Evolutionary conservation across 1,140 invertebrate species (phyloP).

Genomic region (Anagrus nilaparvatae): DNA sequence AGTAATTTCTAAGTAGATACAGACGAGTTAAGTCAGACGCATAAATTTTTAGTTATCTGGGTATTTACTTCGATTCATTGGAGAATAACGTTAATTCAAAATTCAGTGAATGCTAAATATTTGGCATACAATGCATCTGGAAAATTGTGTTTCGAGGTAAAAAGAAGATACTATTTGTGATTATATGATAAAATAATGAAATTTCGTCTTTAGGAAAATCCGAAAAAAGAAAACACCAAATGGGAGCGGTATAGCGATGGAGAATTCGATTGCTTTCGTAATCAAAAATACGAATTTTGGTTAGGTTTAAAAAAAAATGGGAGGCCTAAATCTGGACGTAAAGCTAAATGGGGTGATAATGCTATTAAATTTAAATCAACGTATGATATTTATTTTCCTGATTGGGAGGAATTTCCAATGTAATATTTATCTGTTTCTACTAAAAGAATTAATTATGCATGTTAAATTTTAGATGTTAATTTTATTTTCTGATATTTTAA

Average conservation of each 20-base stretch:
- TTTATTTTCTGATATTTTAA: too few relatives aligned
- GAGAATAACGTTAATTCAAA: slow-evolving; percentile 47
- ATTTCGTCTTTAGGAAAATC: slow-evolving; percentile 37
- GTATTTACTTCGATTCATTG: slow-evolving; percentile 40
- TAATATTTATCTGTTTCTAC: too few relatives aligned
- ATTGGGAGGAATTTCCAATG: too few relatives aligned
- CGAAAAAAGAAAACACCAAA: slow-evolving; percentile 42
- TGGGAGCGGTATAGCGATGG: slow-evolving; percentile 50
- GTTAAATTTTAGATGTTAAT: too few relatives aligned
- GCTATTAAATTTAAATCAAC: slow-evolving; percentile 55
- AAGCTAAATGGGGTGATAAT: slow-evolving; percentile 51
- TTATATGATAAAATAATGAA: slow-evolving; percentile 8
- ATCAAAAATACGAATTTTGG: slow-evolving; percentile 52
- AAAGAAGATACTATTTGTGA: slow-evolving; percentile 1
- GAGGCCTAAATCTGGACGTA: slow-evolving; percentile 46
- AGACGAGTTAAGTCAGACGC: too few relatives aligned
- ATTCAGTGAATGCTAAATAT: slow-evolving; percentile 46
- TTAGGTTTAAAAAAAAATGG: slow-evolving; percentile 55
- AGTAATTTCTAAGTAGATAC: too few relatives aligned
- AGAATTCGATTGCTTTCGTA: slow-evolving; percentile 49
- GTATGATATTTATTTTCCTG: too few relatives aligned
- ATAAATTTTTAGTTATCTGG: slow-evolving; percentile 41
- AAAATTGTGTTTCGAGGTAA: slow-evolving; percentile 51
- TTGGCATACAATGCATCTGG: slow-evolving; percentile 54
- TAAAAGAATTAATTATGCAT: too few relatives aligned